Base-by-base conservation (phyloP, 2,113 vertebrate genomes). In the Malurus elegans region DNA sequence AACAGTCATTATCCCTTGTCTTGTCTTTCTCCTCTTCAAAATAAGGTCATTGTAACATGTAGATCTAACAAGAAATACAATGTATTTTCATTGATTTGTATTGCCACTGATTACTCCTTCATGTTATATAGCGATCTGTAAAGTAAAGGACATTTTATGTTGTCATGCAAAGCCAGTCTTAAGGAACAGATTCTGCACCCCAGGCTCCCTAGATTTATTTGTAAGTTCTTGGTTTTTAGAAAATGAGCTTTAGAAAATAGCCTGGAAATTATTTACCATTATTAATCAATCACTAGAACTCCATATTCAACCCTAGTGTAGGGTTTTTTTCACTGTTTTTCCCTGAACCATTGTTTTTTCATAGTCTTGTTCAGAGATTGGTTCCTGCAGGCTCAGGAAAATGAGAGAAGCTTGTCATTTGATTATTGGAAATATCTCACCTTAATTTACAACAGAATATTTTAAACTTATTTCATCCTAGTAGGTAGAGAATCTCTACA, bases 91-190 rank as follows among this genome's bases (percentile, higher is more conserved):
- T 97, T 97, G 97, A 98, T 97, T 97, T 82, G 73, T 92, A 91
- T 79, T 94, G 78, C 90, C 81, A 76, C 73, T 88, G 87, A 95
- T 96, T 97, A 96, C 90, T 95, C 85, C 53, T 96, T 97, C 53
- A 34, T 96, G 94, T 97, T 97, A 61, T 72, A 78, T 81, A 92
- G 94, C 62, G 69, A 88, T 96, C 96, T 92, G 96, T 98, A 97
- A 97, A 97, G 97, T 94, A 96, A 97, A 97, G 95, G 96, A 91
- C 95, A 62, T 97, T 97, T 87, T 80, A 60, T 14, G 42, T 98
- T 97, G 95, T 97, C 97, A 98, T 98, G 98, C 97, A 97, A 98
- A 98, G 97, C 97, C 97, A 97, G 97, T 97, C 78, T 93, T 90
- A 95, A 95, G 92, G 96, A 97, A 93, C 96, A 97, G 97, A 97